Conservation (phyloP, 2,113 vertebrate genomes). For the Rhegmatorhina hoffmannsi region DNA sequence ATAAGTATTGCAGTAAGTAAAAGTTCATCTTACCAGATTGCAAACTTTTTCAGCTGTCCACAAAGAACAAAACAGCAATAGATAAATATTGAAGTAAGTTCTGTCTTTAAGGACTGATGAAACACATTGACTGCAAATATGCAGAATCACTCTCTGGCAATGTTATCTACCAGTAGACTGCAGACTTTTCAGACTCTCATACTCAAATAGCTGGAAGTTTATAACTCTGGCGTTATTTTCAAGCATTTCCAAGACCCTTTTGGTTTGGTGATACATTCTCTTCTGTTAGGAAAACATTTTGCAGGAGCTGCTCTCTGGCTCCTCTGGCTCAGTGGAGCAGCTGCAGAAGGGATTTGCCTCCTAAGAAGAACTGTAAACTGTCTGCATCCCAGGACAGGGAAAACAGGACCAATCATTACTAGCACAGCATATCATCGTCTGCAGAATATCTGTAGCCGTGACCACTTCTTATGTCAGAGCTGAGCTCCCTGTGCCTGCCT, state of each 20-base stretch:
- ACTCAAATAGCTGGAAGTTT: neutral
- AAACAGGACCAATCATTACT: neutral
- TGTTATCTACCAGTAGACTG: neutral
- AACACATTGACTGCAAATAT: neutral
- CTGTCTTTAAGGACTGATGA: neutral
- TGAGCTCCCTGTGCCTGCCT: neutral
- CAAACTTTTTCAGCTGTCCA: neutral
- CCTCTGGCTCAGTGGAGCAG: neutral
- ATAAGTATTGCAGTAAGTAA: neutral
- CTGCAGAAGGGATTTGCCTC: slow-evolving; percentile 30
- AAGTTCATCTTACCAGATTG: neutral
- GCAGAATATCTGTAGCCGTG: neutral
- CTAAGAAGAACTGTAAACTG: neutral
- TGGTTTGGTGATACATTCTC: neutral
- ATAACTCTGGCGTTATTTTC: neutral
- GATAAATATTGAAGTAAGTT: neutral
- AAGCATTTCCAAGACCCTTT: neutral
- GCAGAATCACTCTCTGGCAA: neutral
- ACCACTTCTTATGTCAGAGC: neutral
- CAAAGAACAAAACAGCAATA: neutral
- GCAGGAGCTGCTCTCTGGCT: neutral
- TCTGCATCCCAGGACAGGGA: neutral
- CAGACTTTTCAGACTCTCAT: neutral
- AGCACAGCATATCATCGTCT: neutral
- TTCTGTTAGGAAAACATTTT: slow-evolving; percentile 13